phyloP scores from a whole-genome alignment of 2,113 vertebrate species.

The Ptychochromis oligacanthus region DNA sequence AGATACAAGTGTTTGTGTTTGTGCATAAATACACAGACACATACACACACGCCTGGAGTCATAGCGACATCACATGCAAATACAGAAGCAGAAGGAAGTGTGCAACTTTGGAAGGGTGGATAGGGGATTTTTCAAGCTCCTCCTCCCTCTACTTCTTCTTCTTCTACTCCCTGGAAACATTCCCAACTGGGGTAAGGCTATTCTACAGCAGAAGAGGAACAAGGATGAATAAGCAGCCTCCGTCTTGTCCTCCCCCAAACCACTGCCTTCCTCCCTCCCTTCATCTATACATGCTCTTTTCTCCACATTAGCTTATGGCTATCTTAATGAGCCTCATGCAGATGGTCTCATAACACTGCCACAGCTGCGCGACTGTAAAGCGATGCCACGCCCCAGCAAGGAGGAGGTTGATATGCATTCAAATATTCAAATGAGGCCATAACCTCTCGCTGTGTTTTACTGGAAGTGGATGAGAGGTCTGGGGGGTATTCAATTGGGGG shows the following conservation, averaged over 20 bases:
- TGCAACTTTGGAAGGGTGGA: conserved; percentile 60
- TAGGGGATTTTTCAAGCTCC: conserved; percentile 48
- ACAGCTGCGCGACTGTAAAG: conserved; percentile 61
- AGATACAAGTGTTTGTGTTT: not conserved
- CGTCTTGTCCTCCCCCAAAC: not conserved
- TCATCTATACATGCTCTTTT: not conserved
- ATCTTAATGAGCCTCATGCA: conserved; percentile 61
- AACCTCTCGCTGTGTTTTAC: conserved; percentile 36
- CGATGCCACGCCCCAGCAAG: conserved; percentile 52
- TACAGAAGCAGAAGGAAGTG: conserved; percentile 51
- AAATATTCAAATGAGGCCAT: conserved; percentile 63
- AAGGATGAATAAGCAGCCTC: conserved; percentile 20
- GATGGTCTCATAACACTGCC: conserved; percentile 68
- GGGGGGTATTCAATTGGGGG: conserved; percentile 32
- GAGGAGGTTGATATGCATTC: conserved; percentile 49
- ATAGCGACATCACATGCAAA: conserved; percentile 23
- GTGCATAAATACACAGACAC: not conserved
- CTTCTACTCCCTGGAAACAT: conserved; percentile 51
- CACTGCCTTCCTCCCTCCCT: not conserved
- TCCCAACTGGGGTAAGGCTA: conserved; percentile 57
- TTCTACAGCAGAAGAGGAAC: conserved; percentile 58
- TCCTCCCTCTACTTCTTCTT: conserved; percentile 28
- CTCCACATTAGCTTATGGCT: conserved; percentile 45
- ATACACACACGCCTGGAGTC: conserved; percentile 10
- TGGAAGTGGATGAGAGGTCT: conserved; percentile 33